Evolutionary conservation across 30 jellyfish, hydroid and myxozoan species (phyloP), one percentile per base, ranked within the genome.

Genomic region (Mastigias papua): DNA sequence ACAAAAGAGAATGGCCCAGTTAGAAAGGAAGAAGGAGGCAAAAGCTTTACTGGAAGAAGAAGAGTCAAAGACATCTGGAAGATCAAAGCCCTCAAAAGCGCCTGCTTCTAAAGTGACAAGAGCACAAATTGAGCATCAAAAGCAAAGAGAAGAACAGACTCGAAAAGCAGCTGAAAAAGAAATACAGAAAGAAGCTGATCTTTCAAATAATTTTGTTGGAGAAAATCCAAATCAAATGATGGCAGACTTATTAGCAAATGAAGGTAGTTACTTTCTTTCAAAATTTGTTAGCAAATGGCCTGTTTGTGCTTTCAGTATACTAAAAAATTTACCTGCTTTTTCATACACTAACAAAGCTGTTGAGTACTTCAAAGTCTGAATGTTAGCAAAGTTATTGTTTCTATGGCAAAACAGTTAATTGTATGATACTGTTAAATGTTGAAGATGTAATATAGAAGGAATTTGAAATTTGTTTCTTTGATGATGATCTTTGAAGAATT

Each of bases 181-280:
- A 34, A 80, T 22, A 80, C 80, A 81, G 82, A 85, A 77, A 26
- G 86, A 79, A 46, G 79, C 30, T 26, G 88, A 34, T 34, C 64
- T 61, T 23, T 26, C 76, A 22, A 69, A 74, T 17, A 83, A 60
- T 2, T 78, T 93, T 81, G 82, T 61, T 75, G 97, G 85, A 10
- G 98, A 86, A 26, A 93, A 93, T 68, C 98, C 98, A 20, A 93
- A 93, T 57, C 91, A 66, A 33, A 79, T 76, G 33, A 93, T 93
- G 98, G 98, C 97, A 29, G 87, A 83, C 27, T 35, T 54, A 34
- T 33, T 93, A 26, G 97, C 88, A 20, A 78, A 75, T 6, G 97
- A 93, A 87, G 98, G 97, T 63, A 1, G 7, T 37, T 37, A 37
- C 54, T 63, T 23, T 13, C 25, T 51, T 9, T 51, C 67, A 51